These are phyloP conservation scores for Platyura marginata DNA, from an alignment of 1,140 invertebrate species.

Conservation along the genomic window DNA sequence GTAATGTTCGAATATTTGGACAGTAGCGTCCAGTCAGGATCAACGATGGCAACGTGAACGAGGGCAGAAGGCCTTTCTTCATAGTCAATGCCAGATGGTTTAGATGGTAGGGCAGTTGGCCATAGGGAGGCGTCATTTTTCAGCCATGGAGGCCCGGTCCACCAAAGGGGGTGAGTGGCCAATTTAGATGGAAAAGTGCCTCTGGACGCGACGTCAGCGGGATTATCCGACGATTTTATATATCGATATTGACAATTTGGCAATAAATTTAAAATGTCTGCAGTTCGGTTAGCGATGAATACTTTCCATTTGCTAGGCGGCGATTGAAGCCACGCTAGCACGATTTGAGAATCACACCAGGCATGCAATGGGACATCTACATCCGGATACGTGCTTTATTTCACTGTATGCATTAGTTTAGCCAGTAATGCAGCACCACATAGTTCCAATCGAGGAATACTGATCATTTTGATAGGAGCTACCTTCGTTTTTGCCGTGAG, in stretches of 20 bases:
- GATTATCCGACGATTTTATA: slow-evolving; percentile 9
- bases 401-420: slow-evolving; percentile 8
- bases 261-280: too few relatives aligned
- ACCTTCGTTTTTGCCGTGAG: slow-evolving; percentile 17
- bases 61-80: too few relatives aligned
- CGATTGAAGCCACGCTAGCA: slow-evolving; percentile 16
- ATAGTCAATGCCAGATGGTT: too few relatives aligned
- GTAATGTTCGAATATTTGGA: too few relatives aligned
- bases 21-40: too few relatives aligned
- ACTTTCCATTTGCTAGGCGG: slow-evolving; percentile 11
- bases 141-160: neutral
- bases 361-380: neutral
- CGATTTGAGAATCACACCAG: slow-evolving; percentile 18
- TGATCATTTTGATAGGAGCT: slow-evolving; percentile 14
- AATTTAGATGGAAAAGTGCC: slow-evolving; percentile 5
- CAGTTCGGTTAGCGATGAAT: slow-evolving; percentile 19
- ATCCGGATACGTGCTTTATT: slow-evolving; percentile 4
- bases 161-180: neutral
- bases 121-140: neutral
- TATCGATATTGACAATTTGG: slow-evolving; percentile 6
- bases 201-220: slow-evolving; percentile 13
- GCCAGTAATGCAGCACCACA: slow-evolving; percentile 14
- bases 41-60: too few relatives aligned
- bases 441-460: slow-evolving; percentile 16
- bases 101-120: neutral